Evolutionary conservation across 2,113 vertebrate species (phyloP).

Genomic region (Apus apus): DNA sequence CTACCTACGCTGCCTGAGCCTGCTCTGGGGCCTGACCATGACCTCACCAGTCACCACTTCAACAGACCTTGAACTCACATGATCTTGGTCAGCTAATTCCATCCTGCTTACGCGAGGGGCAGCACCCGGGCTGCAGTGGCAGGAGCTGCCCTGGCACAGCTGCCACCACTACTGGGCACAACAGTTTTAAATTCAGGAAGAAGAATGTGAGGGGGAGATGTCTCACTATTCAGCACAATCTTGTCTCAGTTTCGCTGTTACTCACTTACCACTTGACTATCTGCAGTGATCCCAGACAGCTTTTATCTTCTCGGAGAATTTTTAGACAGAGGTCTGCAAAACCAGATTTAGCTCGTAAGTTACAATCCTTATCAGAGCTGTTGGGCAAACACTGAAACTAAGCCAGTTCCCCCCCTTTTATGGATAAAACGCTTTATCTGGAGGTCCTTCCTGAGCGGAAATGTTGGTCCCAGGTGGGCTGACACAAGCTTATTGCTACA

Average conservation of each 20-base stretch:
- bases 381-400: constrained; percentile 30
- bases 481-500: background rate
- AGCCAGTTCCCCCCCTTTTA: background rate
- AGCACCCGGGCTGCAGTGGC: background rate
- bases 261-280: constrained; percentile 80
- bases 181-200: background rate
- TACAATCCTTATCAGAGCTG: constrained; percentile 18
- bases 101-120: background rate
- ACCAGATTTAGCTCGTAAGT: constrained; percentile 62
- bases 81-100: constrained; percentile 1
- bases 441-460: constrained; percentile 16
- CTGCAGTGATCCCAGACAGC: constrained; percentile 75
- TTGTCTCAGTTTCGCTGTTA: constrained; percentile 60
- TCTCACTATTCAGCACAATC: constrained; percentile 52
- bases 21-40: background rate
- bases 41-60: background rate
- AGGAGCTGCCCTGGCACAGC: background rate
- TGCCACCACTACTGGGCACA: background rate
- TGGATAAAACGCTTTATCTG: background rate
- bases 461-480: constrained; percentile 15
- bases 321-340: constrained; percentile 78
- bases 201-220: background rate
- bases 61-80: background rate
- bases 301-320: constrained; percentile 81
- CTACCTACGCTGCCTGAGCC: background rate